Conservation (phyloP, 2,797 vertebrate species). For the Neosilurus mollespiculum region DNA sequence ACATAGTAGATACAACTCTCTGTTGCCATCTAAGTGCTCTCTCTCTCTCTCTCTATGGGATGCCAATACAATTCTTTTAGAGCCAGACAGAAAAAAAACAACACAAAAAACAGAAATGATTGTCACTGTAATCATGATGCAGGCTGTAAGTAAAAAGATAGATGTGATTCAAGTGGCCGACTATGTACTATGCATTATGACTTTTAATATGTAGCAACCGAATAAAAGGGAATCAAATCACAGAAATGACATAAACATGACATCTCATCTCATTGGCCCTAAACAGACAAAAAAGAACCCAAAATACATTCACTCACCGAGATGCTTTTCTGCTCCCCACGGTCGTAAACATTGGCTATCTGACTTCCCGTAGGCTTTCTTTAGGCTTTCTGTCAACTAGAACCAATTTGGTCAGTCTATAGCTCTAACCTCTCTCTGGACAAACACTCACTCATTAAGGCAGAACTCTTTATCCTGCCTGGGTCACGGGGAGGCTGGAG, state of each 20-base stretch:
- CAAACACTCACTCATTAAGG: not conserved
- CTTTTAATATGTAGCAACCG: not conserved
- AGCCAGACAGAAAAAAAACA: constrained; percentile 25
- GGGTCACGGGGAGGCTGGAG: too few species aligned
- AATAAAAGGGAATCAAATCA: not conserved
- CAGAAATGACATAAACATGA: not conserved
- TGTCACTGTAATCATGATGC: not conserved
- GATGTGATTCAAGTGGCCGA: not conserved
- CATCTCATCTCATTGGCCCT: not conserved
- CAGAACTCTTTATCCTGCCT: too few species aligned
- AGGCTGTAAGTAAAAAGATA: not conserved
- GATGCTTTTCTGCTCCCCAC: not conserved
- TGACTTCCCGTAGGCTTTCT: not conserved
- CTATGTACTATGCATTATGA: not conserved
- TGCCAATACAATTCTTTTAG: constrained; percentile 25
- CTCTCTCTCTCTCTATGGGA: not conserved
- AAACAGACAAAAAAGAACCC: not conserved
- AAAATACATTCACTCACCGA: not conserved
- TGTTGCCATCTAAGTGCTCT: constrained; percentile 47
- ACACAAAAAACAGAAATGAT: constrained; percentile 12
- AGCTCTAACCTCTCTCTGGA: not conserved
- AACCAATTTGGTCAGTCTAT: not conserved
- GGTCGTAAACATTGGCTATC: not conserved
- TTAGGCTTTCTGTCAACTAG: not conserved
- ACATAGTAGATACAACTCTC: constrained; percentile 42